Conservation (phyloP, 2,797 vertebrate species). For the Dendrocincla fuliginosa region DNA sequence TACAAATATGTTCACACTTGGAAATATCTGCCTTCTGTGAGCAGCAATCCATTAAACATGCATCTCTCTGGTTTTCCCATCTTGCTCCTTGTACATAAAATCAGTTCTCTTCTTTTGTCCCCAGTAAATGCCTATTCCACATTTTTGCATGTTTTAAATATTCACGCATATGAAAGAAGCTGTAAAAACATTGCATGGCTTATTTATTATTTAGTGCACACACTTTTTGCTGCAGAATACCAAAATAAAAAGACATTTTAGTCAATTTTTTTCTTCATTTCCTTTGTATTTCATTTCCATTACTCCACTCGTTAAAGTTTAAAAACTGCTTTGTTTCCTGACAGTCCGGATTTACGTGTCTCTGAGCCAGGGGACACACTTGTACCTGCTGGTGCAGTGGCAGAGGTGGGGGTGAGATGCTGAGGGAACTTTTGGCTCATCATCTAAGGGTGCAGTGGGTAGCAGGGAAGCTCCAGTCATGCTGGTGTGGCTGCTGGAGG, state of each 20-base stretch:
- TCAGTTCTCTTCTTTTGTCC: constrained; percentile 67
- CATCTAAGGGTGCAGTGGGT: not conserved
- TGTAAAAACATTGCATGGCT: constrained; percentile 84
- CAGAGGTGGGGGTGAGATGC: not conserved
- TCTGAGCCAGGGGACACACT: constrained; percentile 69
- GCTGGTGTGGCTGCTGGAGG: fast-evolving
- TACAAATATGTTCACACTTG: constrained; percentile 74
- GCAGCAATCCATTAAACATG: constrained; percentile 79
- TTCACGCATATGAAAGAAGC: constrained; percentile 81
- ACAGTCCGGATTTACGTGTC: constrained; percentile 80
- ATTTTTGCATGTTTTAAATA: constrained; percentile 85
- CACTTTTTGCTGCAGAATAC: constrained; percentile 64
- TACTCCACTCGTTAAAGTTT: constrained; percentile 96
- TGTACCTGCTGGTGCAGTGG: constrained; percentile 70
- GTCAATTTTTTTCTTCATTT: constrained; percentile 66
- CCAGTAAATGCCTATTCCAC: constrained; percentile 72
- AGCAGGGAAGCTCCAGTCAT: not conserved
- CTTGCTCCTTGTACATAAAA: constrained; percentile 34
- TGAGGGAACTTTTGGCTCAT: constrained; percentile 35
- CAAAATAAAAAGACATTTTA: constrained; percentile 78
- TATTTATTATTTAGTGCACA: constrained; percentile 92
- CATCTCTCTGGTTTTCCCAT: constrained; percentile 63
- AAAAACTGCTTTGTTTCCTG: constrained; percentile 84
- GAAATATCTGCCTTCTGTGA: constrained; percentile 71
- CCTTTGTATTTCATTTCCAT: constrained; percentile 89